Base-by-base conservation (phyloP, 2,888 invertebrate species). In the Laothoe populi region DNA sequence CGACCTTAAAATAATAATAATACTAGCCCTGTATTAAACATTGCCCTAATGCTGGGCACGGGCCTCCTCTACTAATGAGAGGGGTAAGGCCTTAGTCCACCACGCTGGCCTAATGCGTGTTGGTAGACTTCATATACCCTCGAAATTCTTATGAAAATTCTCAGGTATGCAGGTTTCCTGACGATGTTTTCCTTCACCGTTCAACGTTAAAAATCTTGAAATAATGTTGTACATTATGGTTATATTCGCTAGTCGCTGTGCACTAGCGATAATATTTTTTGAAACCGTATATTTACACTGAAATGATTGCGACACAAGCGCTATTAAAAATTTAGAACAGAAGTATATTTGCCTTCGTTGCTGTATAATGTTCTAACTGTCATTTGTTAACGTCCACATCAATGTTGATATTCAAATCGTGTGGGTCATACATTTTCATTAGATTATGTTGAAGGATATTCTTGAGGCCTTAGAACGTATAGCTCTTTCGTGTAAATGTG, bases 241-340 rank as follows among this genome's bases (percentile, higher is more conserved):
- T 31, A 31, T 31, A 8, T 2, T 42, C 16, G 21, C 8, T n/a
- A 21, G 19, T 21, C 8, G 45, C 7, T 19, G 21, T 13, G n/a
- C 8, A 21, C 10, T 8, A 45, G 45, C 26, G 11, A 35, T 16
- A 19, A 10, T 1, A n/a, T 53, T 31, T 53, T 31, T 19, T 19
- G 19, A 19, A 19, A 19, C 16, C 19, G 44, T 19, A 53, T 19
- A 53, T 1, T 5, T 31, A 31, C 35, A 21, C 19, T 49, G 60
- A 64, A 68, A 67, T 73, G 66, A 35, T 70, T 87, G 87, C 86
- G 87, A 83, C 81, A 77, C 82, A 85, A 84, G 79, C 85, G 81
- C 66, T 73, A 88, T 88, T 87, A 88, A 72, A 87, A 88, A 88
- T 90, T 85, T 83, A 88, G 86, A 89, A 70, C 81, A 85, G 82